A percentile compares a stretch with the other conserved stretches of the same genome.
These are phyloP conservation scores for Garra rufa DNA, from an alignment of 2,113 vertebrate species.

Conservation along the genomic window DNA sequence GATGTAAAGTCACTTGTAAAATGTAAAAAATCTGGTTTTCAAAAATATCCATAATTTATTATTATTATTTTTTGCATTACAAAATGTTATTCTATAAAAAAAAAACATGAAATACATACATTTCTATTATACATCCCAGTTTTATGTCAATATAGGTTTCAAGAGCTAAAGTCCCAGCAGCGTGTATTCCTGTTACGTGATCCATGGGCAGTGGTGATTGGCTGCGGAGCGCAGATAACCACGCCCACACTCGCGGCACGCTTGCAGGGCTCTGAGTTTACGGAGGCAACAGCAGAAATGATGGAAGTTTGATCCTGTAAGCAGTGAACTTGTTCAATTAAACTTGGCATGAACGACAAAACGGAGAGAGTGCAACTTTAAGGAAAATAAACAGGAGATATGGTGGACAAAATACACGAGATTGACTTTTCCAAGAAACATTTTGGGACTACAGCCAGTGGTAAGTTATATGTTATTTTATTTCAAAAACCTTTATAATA, in stretches of 20 bases:
- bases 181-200: background rate
- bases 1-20: background rate
- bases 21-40: background rate
- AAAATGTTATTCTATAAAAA: background rate
- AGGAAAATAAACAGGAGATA: slow-evolving; percentile 20
- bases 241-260: slow-evolving; percentile 19
- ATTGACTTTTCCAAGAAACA: slow-evolving; percentile 7
- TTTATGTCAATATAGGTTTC: too few species aligned
- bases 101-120: background rate
- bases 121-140: background rate
- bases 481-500: background rate
- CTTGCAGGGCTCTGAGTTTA: background rate
- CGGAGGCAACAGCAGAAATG: background rate
- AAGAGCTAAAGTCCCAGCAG: background rate
- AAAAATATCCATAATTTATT: background rate
- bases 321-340: background rate
- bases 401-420: slow-evolving; percentile 39
- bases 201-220: slow-evolving; percentile 11
- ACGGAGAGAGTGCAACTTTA: background rate
- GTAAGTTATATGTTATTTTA: slow-evolving; percentile 13
- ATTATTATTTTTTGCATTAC: background rate
- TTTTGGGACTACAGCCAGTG: background rate
- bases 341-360: background rate
- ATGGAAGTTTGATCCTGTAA: background rate
- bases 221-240: slow-evolving; percentile 27